Base-by-base conservation (phyloP, 2,888 invertebrate genomes). In the Erebia ligea region DNA sequence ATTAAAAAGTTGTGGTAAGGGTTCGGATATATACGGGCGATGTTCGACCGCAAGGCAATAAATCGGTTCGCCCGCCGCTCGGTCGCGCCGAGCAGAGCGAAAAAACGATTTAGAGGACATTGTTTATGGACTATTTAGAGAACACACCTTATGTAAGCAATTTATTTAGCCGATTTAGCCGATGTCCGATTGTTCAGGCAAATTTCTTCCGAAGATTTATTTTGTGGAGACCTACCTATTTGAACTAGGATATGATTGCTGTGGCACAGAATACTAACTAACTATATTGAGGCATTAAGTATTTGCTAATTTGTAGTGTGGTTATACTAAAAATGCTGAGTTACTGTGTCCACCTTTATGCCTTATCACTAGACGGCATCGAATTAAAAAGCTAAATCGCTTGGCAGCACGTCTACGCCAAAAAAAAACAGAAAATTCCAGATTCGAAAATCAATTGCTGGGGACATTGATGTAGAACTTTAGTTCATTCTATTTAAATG, bases 1-100 rank as follows among this genome's bases (percentile, higher is more conserved):
- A n/a, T n/a, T n/a, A n/a, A n/a, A 25, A 25, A 25, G 25, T 25
- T 25, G 25, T 25, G 25, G 25, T 25, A 25, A 8, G n/a, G n/a
- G 3, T n/a, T 1, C 15, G n/a, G 15, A n/a, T 5, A 77, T 76
- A 76, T 70, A 75, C 74, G 73, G 74, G 70, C 67, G 67, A 25
- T 59, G 73, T 76, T 78, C 78, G 79, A 78, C 78, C 76, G 78
- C 77, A 76, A 74, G 77, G 77, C 78, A 76, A 85, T 86, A 85
- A 85, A 86, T 88, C 76, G 77, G 76, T 72, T 83, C 70, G 10
- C 9, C 66, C 52, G 52, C 48, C 67, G 50, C 67, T 34, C 17
- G 67, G 58, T 58, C 70, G 76, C 80, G 82, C 82, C 83, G 84
- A 84, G 77, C 76, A 79, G 79, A 80, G 81, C 77, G 52, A 61